These are phyloP conservation scores for Lepus townsendii DNA, from an alignment of 2,797 vertebrate genomes.

Conservation along the genomic window DNA sequence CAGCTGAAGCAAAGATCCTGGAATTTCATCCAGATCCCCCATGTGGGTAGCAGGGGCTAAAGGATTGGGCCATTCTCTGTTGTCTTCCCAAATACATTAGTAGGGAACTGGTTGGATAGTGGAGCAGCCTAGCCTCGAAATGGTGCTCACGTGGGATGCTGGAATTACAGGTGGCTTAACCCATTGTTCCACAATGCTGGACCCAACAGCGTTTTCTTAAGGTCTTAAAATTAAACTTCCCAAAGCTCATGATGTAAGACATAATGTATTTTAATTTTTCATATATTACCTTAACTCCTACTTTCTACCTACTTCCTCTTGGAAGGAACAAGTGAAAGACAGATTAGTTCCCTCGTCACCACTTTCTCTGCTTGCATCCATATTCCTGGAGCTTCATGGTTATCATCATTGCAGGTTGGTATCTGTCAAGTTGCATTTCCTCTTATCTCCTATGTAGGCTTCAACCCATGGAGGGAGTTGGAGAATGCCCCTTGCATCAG, in stretches of 20 bases:
- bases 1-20: too few relatives aligned
- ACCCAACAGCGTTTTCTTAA: background rate
- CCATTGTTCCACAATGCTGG: too few relatives aligned
- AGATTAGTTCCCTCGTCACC: background rate
- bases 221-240: background rate
- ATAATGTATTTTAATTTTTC: background rate
- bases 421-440: background rate
- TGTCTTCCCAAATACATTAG: too few relatives aligned
- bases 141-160: too few relatives aligned
- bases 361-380: background rate
- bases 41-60: too few relatives aligned
- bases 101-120: too few relatives aligned
- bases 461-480: background rate
- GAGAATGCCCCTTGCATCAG: background rate
- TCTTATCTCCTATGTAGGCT: background rate
- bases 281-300: background rate
- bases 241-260: background rate
- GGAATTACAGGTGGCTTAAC: too few relatives aligned
- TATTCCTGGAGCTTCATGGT: background rate
- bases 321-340: background rate
- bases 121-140: too few relatives aligned
- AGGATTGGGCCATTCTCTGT: too few relatives aligned
- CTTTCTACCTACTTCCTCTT: background rate
- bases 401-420: background rate
- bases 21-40: too few relatives aligned